Evolutionary conservation across 2,113 vertebrate genomes (phyloP).

Genomic region (Falco punctatus): DNA sequence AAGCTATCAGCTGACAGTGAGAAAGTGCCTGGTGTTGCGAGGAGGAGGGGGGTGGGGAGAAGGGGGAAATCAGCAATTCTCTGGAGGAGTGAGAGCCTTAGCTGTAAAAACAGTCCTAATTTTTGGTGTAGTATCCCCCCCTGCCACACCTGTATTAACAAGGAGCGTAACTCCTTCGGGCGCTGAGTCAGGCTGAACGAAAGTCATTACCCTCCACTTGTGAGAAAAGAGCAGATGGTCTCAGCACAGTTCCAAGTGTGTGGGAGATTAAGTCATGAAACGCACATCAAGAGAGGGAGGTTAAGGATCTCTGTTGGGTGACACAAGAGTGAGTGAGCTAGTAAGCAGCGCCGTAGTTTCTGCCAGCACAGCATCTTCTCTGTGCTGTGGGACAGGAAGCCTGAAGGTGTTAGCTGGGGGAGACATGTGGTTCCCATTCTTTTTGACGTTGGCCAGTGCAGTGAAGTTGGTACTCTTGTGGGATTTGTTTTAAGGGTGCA

Average conservation of each 20-base stretch:
- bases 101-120: slow-evolving; percentile 16
- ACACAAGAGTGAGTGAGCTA: neutral
- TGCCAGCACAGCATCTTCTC: neutral
- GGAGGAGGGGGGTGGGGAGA: neutral
- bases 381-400: neutral
- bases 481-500: neutral
- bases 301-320: neutral
- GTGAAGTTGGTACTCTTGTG: neutral
- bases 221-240: slow-evolving; percentile 23
- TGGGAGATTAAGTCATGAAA: neutral
- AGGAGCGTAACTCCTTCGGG: neutral
- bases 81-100: neutral
- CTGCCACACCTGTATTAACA: slow-evolving; percentile 10
- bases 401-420: neutral
- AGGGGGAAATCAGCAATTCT: neutral
- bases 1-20: neutral
- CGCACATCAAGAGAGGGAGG: neutral
- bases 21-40: neutral
- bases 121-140: neutral
- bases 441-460: neutral
- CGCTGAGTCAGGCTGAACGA: neutral
- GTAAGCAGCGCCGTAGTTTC: neutral
- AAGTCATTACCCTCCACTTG: neutral
- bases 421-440: neutral
- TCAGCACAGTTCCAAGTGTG: neutral